Percentiles rank a stretch among this genome's conserved stretches.
Conservation (phyloP, 2,797 vertebrate genomes). For the Spinus pinus region DNA sequence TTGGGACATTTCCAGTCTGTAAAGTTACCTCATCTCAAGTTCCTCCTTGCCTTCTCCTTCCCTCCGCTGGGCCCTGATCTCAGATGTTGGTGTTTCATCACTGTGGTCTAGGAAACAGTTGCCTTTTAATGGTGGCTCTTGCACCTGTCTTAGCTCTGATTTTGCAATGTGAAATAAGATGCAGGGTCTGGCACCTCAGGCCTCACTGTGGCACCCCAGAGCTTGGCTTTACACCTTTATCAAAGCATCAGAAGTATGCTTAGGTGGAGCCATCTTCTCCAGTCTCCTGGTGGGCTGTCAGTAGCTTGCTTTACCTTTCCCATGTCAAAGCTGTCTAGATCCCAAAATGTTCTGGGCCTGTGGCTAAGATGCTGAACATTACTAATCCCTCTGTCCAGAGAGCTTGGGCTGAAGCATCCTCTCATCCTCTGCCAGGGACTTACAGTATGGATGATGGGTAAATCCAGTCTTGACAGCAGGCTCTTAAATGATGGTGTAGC, state of each 20-base stretch:
- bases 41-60: background rate
- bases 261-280: background rate
- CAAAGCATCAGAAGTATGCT: background rate
- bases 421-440: background rate
- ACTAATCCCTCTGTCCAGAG: background rate
- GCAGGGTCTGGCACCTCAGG: background rate
- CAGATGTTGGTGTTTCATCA: background rate
- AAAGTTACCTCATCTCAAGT: background rate
- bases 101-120: background rate
- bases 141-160: background rate
- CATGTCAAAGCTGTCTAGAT: background rate
- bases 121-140: background rate
- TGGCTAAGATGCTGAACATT: background rate
- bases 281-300: background rate
- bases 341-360: background rate
- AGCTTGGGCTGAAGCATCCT: background rate
- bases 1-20: background rate
- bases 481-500: background rate
- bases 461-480: background rate
- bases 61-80: rapidly evolving
- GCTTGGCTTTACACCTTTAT: background rate
- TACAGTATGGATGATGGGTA: background rate
- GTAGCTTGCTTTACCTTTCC: background rate
- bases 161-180: background rate
- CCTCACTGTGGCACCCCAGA: background rate